Percentiles rank a stretch among this genome's conserved stretches.
phyloP scores from a whole-genome alignment of 2,797 vertebrate species.

The Pangasius larnaudii region DNA sequence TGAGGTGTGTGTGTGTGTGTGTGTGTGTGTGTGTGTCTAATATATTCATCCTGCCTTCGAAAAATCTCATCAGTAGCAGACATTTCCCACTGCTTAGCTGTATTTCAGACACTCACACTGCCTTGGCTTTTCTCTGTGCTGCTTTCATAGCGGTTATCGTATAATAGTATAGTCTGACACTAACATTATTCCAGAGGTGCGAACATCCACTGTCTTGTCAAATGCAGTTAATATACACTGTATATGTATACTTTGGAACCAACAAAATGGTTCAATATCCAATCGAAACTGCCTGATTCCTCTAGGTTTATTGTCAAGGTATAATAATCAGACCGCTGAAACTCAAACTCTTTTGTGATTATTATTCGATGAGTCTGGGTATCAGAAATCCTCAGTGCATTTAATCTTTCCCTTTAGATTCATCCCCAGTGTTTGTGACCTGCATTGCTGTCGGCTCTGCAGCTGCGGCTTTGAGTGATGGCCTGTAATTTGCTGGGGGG shows the following conservation, averaged over 20 bases:
- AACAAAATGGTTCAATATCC: not conserved
- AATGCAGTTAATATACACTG: not conserved
- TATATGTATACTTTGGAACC: not conserved
- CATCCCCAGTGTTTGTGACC: slow-evolving; percentile 2
- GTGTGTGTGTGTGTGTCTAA: not conserved
- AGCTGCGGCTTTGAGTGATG: slow-evolving; percentile 36
- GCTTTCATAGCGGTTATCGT: slow-evolving; percentile 10
- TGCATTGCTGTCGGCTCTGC: slow-evolving; percentile 1
- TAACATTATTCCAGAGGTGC: not conserved
- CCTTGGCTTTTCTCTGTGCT: slow-evolving; percentile 16
- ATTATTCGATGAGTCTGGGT: not conserved
- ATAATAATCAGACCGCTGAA: not conserved
- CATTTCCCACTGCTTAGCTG: slow-evolving; percentile 11
- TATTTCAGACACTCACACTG: slow-evolving; percentile 10
- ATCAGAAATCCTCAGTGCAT: not conserved
- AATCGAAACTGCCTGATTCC: not conserved
- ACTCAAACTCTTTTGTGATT: not conserved
- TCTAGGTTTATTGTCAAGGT: not conserved
- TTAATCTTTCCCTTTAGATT: slow-evolving; percentile 2
- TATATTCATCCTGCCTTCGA: not conserved
- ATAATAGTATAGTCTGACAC: not conserved
- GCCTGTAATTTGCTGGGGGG: slow-evolving; percentile 37
- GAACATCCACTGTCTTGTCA: not conserved
- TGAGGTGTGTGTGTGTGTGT: not conserved
- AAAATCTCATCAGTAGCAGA: not conserved